Conservation (phyloP, 2,113 vertebrate species). For the Dunckerocampus dactyliophorus region DNA sequence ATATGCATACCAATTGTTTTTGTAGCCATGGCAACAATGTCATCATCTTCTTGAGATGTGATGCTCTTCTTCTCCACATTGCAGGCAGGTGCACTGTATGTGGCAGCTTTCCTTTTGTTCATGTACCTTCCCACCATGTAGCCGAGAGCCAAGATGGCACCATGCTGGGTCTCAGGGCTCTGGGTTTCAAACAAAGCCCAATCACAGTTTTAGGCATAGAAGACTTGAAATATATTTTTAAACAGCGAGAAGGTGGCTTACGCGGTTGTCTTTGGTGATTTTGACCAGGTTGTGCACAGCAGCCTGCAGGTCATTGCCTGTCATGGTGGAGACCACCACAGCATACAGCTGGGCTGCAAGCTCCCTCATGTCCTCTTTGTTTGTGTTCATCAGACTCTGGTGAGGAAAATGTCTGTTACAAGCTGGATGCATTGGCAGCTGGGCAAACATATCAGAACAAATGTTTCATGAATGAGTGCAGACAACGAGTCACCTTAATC, state of each 20-base stretch:
- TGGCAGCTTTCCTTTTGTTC: slow-evolving; percentile 75
- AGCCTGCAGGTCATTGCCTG: slow-evolving; percentile 82
- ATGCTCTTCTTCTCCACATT: slow-evolving; percentile 54
- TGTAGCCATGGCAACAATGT: slow-evolving; percentile 81
- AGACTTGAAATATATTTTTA: neutral
- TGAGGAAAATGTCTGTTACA: slow-evolving; percentile 19
- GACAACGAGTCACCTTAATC: slow-evolving; percentile 84
- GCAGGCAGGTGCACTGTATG: slow-evolving; percentile 37
- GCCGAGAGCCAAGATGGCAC: slow-evolving; percentile 90
- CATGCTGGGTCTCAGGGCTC: slow-evolving; percentile 93
- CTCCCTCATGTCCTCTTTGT: slow-evolving; percentile 97
- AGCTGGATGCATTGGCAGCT: neutral
- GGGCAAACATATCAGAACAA: neutral
- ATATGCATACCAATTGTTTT: slow-evolving; percentile 82
- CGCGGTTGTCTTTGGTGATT: slow-evolving; percentile 89
- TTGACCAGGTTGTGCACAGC: slow-evolving; percentile 89
- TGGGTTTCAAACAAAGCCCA: slow-evolving; percentile 50
- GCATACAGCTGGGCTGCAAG: slow-evolving; percentile 92
- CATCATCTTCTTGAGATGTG: slow-evolving; percentile 77
- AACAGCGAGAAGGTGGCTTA: slow-evolving; percentile 55
- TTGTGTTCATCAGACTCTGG: slow-evolving; percentile 93
- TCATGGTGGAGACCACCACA: slow-evolving; percentile 87
- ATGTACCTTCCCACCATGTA: slow-evolving; percentile 91
- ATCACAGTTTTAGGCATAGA: neutral
- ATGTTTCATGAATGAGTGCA: neutral